A percentile compares a stretch with the other conserved stretches of the same genome.
phyloP scores from a whole-genome alignment of 2,888 invertebrate species.

The Diabrotica balteata region DNA sequence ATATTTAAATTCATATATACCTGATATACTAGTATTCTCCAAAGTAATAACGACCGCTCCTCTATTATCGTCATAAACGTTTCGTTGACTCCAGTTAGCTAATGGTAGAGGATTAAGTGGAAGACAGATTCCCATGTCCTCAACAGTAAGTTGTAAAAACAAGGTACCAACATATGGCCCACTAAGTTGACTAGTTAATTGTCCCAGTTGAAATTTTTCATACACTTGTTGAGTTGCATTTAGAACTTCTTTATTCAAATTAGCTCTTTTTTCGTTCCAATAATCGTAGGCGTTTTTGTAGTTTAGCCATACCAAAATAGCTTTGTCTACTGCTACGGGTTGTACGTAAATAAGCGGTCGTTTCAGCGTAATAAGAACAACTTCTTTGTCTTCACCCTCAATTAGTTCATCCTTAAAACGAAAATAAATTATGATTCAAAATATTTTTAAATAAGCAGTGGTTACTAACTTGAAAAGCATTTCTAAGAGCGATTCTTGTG shows the following conservation, averaged over 20 bases:
- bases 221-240: conserved; percentile 73
- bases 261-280: conserved; percentile 96
- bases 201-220: conserved; percentile 81
- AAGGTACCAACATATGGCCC: conserved; percentile 85
- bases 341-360: conserved; percentile 95
- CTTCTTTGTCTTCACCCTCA: conserved; percentile 80
- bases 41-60: conserved; percentile 95
- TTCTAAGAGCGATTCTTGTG: conserved; percentile 78
- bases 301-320: conserved; percentile 97
- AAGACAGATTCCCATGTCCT: conserved; percentile 95
- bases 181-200: conserved; percentile 77
- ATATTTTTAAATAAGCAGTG: neutral
- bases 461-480: conserved; percentile 55
- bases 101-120: conserved; percentile 86
- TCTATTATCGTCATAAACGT: conserved; percentile 79
- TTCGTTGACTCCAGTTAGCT: conserved; percentile 69
- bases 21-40: conserved; percentile 92
- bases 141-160: conserved; percentile 92
- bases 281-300: conserved; percentile 99
- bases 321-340: conserved; percentile 97
- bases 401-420: conserved; percentile 85
- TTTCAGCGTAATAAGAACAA: conserved; percentile 89
- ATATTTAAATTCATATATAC: conserved; percentile 36
- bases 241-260: conserved; percentile 86
- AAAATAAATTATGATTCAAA: neutral